phyloP scores from a whole-genome alignment of 2,797 vertebrate genomes.

The Pantherophis alleghaniensis region DNA sequence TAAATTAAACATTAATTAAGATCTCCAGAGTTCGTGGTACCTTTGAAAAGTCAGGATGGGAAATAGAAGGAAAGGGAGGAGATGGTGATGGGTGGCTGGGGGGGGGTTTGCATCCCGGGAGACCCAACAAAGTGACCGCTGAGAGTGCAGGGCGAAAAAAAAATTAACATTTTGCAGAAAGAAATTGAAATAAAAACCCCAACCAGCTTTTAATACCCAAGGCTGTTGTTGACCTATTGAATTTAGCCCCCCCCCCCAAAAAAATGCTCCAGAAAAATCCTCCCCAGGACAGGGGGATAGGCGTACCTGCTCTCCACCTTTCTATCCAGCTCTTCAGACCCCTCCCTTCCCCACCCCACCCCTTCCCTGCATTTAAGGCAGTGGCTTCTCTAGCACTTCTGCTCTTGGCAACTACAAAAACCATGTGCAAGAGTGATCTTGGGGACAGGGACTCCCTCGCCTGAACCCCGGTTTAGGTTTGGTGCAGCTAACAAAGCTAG shows the following conservation, averaged over 20 bases:
- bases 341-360: background rate
- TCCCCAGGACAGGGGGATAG: background rate
- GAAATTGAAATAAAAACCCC: background rate
- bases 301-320: background rate
- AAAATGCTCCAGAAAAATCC: background rate
- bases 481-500: background rate
- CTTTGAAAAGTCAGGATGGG: background rate
- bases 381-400: background rate
- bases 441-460: background rate
- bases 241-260: background rate
- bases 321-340: background rate
- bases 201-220: background rate
- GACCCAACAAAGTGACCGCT: no score
- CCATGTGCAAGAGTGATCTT: background rate
- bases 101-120: background rate
- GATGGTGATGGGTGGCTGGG: background rate
- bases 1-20: constrained; percentile 66
- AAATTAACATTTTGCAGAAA: background rate
- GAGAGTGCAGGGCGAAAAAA: background rate
- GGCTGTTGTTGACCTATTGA: background rate
- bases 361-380: no score
- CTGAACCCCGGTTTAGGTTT: background rate
- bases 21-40: background rate
- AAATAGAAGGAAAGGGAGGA: rapidly evolving
- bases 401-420: background rate